Evolutionary conservation across 2,888 invertebrate species (phyloP).

Genomic region (Sthenelais limicola): DNA sequence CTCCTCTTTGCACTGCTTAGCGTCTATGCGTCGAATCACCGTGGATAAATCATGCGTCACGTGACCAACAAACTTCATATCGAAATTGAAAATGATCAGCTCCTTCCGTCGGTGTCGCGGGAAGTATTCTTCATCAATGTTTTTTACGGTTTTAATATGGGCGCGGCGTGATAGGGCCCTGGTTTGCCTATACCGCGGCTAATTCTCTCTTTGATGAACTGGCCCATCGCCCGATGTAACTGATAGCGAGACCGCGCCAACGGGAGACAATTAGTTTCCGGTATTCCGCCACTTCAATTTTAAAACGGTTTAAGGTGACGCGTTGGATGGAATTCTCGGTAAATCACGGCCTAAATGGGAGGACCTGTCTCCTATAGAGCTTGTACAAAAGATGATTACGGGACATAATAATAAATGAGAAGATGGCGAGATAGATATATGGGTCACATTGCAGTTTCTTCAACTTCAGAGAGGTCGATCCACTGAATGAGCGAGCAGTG

Average conservation of each 20-base stretch:
- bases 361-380: too few species aligned
- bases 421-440: too few species aligned
- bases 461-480: too few species aligned
- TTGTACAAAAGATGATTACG: too few species aligned
- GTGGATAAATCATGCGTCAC: conserved; percentile 31
- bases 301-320: conserved; percentile 36
- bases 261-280: conserved; percentile 25
- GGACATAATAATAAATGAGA: too few species aligned
- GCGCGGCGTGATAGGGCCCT: too few species aligned
- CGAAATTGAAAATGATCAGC: conserved; percentile 37
- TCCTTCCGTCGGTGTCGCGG: conserved; percentile 24
- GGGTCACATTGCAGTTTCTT: too few species aligned
- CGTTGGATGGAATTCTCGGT: conserved; percentile 20
- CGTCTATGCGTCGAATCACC: conserved; percentile 14
- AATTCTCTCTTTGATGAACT: conserved; percentile 36
- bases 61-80: conserved; percentile 35
- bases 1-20: conserved; percentile 8
- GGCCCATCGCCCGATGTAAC: conserved; percentile 31
- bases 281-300: conserved; percentile 30
- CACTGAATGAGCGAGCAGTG: too few species aligned
- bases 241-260: conserved; percentile 12
- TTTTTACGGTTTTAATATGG: conserved; percentile 31
- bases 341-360: conserved; percentile 9
- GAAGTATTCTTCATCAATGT: conserved; percentile 20
- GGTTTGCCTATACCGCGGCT: conserved; percentile 12